Conservation (phyloP, 1,140 invertebrate genomes). For the Phortica variegata region DNA sequence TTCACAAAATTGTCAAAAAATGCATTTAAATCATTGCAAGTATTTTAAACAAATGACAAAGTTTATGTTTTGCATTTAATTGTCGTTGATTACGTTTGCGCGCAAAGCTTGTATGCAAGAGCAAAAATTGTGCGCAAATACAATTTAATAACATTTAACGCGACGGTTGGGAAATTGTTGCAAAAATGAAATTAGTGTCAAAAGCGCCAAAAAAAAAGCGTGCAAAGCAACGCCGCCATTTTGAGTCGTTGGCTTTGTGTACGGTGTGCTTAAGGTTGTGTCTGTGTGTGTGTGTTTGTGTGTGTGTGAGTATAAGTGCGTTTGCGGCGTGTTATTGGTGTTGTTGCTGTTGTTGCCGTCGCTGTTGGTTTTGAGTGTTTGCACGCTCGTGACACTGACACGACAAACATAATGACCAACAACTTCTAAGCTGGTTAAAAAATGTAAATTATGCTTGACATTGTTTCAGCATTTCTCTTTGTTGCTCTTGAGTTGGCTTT, state of each 20-base stretch:
- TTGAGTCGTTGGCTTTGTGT: too few species aligned
- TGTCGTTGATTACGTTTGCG: constrained; percentile 9
- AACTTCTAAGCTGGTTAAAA: constrained; percentile 5
- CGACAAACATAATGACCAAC: constrained; percentile 47
- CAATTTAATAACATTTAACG: constrained; percentile 40
- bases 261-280: neutral
- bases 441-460: constrained; percentile 52
- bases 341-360: too few species aligned
- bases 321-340: too few species aligned
- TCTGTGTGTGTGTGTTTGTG: constrained; percentile 23
- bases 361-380: too few species aligned
- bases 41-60: too few species aligned
- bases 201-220: constrained; percentile 46
- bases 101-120: constrained; percentile 4
- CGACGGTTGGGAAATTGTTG: constrained; percentile 22
- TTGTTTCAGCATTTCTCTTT: constrained; percentile 53
- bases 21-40: too few species aligned
- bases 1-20: too few species aligned
- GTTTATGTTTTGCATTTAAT: constrained; percentile 26
- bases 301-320: constrained; percentile 48
- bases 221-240: too few species aligned
- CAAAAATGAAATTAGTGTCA: constrained; percentile 53
- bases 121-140: too few species aligned
- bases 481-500: too few species aligned
- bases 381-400: constrained; percentile 45